Base-by-base conservation (phyloP, 2,888 invertebrate species). In the Leucophenga maculata region DNA sequence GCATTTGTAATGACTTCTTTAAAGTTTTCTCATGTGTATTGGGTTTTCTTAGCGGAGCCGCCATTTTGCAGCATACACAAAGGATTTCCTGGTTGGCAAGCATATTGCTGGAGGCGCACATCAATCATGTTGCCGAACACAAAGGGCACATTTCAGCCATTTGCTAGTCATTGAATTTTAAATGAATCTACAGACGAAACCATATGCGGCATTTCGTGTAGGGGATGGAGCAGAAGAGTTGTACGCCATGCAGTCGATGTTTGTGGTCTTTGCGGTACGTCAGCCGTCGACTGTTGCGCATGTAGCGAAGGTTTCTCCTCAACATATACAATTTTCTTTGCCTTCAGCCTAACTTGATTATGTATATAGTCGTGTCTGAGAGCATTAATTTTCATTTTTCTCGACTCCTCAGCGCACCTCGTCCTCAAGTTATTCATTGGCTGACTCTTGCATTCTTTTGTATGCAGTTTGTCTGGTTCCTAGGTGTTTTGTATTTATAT, bases 131-230 rank as follows among this genome's bases (percentile, higher is more conserved):
- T 18, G 44, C 39, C 39, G 39, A 3, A 39, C 14, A 64, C 62
- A 64, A 64, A 26, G 26, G 39, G 57, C 57, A n/a, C 57, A 57
- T 31, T 13, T n/a, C 46, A 64, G 44, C 46, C 46, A 22, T 64
- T 64, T 64, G n/a, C 22, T 13, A 64, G 46, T 46, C 62, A 64
- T 64, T 64, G 48, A 64, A 64, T 64, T 64, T 64, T 64, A 46
- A 48, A 64, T 64, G 22, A 64, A 64, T 18, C 11, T 14, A 64
- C 16, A 16, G 54, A 54, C 18, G 18, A 11, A 39, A 13, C 54
- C 8, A 20, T 18, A 54, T 22, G 18, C 3, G 20, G 22, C 54
- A 20, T 3, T 6, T 18, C 18, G 18, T 54, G 54, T 18, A 54
- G 18, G 11, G 20, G n/a, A 50, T 18, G n/a, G 6, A 54, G n/a